Percentiles rank a stretch among this genome's conserved stretches.
Conservation (phyloP, 1,140 invertebrate species). For the Conus betulinus region DNA sequence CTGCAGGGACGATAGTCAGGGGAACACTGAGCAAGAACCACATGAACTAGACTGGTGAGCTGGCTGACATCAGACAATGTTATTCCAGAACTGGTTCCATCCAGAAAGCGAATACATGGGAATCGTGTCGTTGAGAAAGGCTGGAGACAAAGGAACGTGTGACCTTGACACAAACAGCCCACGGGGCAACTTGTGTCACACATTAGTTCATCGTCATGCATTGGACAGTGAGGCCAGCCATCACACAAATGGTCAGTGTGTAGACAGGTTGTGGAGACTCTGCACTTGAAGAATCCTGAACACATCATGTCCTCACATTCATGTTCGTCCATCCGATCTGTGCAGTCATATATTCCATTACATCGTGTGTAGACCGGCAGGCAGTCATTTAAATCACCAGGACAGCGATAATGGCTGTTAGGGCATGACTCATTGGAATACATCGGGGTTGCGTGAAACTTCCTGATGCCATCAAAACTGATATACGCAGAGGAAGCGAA, state of each 20-base stretch:
- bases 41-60: neutral
- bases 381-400: neutral
- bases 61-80: neutral
- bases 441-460: neutral
- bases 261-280: constrained; percentile 26
- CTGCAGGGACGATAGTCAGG: neutral
- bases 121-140: neutral
- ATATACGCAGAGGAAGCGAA: neutral
- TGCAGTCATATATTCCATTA: constrained; percentile 31
- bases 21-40: neutral
- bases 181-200: constrained; percentile 40
- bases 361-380: constrained; percentile 21
- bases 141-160: neutral
- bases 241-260: constrained; percentile 28
- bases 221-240: constrained; percentile 34
- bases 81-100: neutral
- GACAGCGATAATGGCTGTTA: neutral
- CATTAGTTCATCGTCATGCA: constrained; percentile 38
- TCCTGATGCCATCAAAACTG: neutral
- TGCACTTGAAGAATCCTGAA: constrained; percentile 34
- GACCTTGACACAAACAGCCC: constrained; percentile 38
- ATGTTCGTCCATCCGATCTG: neutral
- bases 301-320: constrained; percentile 21
- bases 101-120: neutral
- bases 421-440: neutral